These are phyloP conservation scores for Himalopsyche anomala DNA, from an alignment of 2,888 invertebrate species.

Conservation along the genomic window DNA sequence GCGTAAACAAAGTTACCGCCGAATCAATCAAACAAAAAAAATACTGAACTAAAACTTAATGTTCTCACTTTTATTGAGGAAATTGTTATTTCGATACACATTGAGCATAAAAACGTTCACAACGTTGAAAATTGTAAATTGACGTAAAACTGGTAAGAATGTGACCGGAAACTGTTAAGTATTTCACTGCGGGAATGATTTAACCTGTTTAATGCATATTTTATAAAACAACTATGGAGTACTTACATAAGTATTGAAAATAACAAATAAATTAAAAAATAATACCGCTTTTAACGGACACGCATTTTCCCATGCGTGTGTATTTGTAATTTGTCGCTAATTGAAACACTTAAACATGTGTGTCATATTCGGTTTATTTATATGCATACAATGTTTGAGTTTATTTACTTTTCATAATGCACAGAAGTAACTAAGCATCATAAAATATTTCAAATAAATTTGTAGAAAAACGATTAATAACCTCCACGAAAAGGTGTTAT, in stretches of 20 bases:
- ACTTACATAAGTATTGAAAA: background rate
- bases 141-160: slow-evolving; percentile 14
- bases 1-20: too few relatives aligned
- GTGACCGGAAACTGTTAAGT: slow-evolving; percentile 34
- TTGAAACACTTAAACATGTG: background rate
- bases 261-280: slow-evolving; percentile 14
- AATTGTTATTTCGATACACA: too few relatives aligned
- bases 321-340: slow-evolving; percentile 33
- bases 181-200: slow-evolving; percentile 34
- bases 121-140: background rate
- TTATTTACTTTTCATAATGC: too few relatives aligned
- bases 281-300: slow-evolving; percentile 7
- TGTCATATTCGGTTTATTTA: background rate
- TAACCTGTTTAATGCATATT: slow-evolving; percentile 38
- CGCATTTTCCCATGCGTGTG: slow-evolving; percentile 11
- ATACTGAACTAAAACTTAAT: too few relatives aligned
- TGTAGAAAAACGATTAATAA: too few relatives aligned
- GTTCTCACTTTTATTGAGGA: too few relatives aligned
- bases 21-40: too few relatives aligned
- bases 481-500: too few relatives aligned
- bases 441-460: too few relatives aligned
- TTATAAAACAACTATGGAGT: background rate
- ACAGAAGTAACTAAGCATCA: too few relatives aligned
- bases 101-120: too few relatives aligned
- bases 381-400: background rate